A percentile compares a stretch with the other conserved stretches of the same genome.
These are phyloP conservation scores for Boleophthalmus pectinirostris DNA, from an alignment of 2,113 vertebrate genomes.

Conservation along the genomic window DNA sequence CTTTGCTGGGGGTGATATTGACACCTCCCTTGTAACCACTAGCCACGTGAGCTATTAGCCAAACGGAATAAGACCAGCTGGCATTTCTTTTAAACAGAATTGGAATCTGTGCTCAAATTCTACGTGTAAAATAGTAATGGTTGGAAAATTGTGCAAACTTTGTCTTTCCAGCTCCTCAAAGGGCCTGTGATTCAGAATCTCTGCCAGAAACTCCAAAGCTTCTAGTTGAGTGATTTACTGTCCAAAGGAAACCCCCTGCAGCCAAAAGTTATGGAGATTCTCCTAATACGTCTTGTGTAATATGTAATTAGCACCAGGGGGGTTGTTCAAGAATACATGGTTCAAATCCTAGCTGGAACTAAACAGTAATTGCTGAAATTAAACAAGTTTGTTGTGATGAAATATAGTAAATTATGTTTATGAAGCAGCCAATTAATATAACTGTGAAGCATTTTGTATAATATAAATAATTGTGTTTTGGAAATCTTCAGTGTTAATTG, in stretches of 20 bases:
- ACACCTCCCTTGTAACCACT: conserved; percentile 44
- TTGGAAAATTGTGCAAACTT: conserved; percentile 12
- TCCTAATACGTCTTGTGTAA: background rate
- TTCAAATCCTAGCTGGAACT: background rate
- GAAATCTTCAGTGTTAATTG: background rate
- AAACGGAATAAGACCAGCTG: conserved; percentile 27
- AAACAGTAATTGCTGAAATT: background rate
- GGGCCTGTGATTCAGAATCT: background rate
- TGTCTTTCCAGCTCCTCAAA: conserved; percentile 4
- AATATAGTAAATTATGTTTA: too few relatives aligned
- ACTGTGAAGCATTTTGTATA: background rate
- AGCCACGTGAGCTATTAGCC: conserved; percentile 39
- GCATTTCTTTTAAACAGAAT: background rate
- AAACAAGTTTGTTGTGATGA: too few relatives aligned
- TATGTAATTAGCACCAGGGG: background rate
- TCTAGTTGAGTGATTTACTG: conserved; percentile 8
- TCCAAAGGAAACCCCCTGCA: background rate
- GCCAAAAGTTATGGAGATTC: background rate
- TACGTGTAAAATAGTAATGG: conserved; percentile 10
- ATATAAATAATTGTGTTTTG: background rate
- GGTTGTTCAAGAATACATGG: background rate
- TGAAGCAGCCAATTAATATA: too few relatives aligned
- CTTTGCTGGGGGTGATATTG: conserved; percentile 52
- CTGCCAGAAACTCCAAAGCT: background rate
- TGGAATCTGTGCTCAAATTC: background rate